Conservation (phyloP, 2,797 vertebrate genomes). For the Leptoclinus maculatus region DNA sequence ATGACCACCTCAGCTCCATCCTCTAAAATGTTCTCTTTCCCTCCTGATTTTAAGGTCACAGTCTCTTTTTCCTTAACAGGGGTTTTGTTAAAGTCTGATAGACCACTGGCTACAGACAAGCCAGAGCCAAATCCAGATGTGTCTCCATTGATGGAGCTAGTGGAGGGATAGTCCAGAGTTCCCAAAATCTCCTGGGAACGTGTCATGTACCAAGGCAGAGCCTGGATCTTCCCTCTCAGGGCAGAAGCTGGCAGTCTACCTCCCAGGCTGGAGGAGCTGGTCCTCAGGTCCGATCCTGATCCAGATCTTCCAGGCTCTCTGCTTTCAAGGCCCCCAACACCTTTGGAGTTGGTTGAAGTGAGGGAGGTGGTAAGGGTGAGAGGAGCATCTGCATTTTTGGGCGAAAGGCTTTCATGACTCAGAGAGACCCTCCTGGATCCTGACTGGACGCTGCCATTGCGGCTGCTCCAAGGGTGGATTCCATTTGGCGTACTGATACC, state of each 20-base stretch:
- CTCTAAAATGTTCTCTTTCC: constrained; percentile 77
- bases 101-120: constrained; percentile 81
- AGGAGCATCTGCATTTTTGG: constrained; percentile 79
- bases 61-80: constrained; percentile 77
- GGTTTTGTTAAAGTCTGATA: constrained; percentile 81
- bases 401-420: constrained; percentile 86
- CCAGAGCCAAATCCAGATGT: constrained; percentile 83
- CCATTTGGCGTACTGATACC: constrained; percentile 73
- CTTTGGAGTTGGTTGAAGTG: constrained; percentile 72
- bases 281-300: constrained; percentile 75
- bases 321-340: constrained; percentile 63
- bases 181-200: constrained; percentile 87
- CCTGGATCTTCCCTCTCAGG: constrained; percentile 85
- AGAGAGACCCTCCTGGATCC: constrained; percentile 82
- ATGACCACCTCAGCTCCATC: constrained; percentile 84
- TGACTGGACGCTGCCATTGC: constrained; percentile 79
- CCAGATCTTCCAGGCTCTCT: constrained; percentile 78
- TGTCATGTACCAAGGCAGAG: constrained; percentile 89
- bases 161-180: constrained; percentile 82
- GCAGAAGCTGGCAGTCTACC: constrained; percentile 84
- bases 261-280: constrained; percentile 75
- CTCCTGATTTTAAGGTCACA: constrained; percentile 54
- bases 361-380: constrained; percentile 78
- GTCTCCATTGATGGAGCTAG: constrained; percentile 80
- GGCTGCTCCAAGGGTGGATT: constrained; percentile 80